Conservation (phyloP, 2,888 invertebrate species). For the Ecliptopera silaceata region DNA sequence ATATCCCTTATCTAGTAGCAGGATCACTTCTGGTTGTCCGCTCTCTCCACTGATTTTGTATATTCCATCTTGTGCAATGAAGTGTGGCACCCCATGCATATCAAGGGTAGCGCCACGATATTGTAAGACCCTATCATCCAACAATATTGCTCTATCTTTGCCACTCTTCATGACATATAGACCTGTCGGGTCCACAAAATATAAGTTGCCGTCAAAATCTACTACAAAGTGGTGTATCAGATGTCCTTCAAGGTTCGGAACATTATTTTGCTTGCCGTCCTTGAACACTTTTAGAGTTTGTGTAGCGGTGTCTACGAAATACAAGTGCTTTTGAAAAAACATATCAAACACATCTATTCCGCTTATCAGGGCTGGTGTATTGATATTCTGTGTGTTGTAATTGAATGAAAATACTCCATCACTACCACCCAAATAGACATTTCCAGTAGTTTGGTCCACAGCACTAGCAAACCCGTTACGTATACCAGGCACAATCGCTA, state of each 20-base stretch:
- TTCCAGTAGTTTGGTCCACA: conserved; percentile 52
- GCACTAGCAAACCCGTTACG: conserved; percentile 65
- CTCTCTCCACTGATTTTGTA: conserved; percentile 48
- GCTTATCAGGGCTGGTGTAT: conserved; percentile 45
- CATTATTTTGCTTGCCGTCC: conserved; percentile 37
- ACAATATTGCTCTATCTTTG: conserved; percentile 40
- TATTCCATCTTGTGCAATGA: conserved; percentile 58
- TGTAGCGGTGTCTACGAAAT: conserved; percentile 58
- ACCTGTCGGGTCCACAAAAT: conserved; percentile 54
- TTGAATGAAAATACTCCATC: conserved; percentile 62
- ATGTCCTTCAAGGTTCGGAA: conserved; percentile 46
- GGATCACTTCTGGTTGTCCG: conserved; percentile 43
- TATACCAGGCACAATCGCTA: conserved; percentile 54
- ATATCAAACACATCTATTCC: conserved; percentile 62
- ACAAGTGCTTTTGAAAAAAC: conserved; percentile 53
- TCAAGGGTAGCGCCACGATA: conserved; percentile 56
- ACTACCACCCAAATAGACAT: conserved; percentile 61
- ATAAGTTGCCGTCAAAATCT: conserved; percentile 47
- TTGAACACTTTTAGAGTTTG: conserved; percentile 50
- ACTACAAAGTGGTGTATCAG: conserved; percentile 57
- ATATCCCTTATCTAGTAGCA: conserved; percentile 52
- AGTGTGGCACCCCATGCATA: conserved; percentile 47
- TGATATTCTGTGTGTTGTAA: conserved; percentile 46
- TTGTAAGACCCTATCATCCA: conserved; percentile 45
- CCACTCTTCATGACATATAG: conserved; percentile 47